A percentile compares a stretch with the other conserved stretches of the same genome.
Evolutionary conservation across 2,113 vertebrate species (phyloP).

Genomic region (Ifrita kowaldi): DNA sequence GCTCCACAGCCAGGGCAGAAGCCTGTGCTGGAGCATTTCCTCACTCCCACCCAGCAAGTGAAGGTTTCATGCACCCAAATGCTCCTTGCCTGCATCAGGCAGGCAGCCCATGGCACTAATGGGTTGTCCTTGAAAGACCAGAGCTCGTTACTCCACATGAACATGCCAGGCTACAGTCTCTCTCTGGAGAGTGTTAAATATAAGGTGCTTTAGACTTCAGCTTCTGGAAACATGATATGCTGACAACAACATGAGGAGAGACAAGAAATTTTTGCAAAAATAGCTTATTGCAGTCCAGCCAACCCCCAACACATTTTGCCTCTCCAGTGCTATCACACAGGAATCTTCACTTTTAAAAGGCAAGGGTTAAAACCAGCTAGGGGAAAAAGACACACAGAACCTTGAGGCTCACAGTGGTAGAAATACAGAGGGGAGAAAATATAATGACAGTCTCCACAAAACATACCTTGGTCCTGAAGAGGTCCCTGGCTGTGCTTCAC

Average conservation of each 20-base stretch:
- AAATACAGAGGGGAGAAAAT: neutral
- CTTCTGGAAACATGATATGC: neutral
- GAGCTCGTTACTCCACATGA: neutral
- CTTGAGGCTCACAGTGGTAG: neutral
- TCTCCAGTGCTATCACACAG: neutral
- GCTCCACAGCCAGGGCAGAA: neutral
- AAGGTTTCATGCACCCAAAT: neutral
- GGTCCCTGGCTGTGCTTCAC: neutral
- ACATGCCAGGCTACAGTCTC: neutral
- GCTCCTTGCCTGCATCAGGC: rapidly evolving
- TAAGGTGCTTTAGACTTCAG: neutral
- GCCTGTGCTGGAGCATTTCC: neutral
- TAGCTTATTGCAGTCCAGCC: neutral
- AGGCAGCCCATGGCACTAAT: neutral
- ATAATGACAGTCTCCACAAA: neutral
- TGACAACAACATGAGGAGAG: neutral
- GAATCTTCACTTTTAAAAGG: neutral
- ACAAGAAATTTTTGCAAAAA: slow-evolving; percentile 7
- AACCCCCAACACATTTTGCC: neutral
- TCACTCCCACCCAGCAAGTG: rapidly evolving
- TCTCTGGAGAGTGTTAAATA: neutral
- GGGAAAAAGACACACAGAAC: neutral
- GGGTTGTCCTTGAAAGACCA: neutral
- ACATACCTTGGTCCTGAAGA: neutral
- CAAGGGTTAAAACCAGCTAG: neutral